These are phyloP conservation scores for Atta colombica DNA, from an alignment of 1,140 invertebrate genomes.

Conservation along the genomic window DNA sequence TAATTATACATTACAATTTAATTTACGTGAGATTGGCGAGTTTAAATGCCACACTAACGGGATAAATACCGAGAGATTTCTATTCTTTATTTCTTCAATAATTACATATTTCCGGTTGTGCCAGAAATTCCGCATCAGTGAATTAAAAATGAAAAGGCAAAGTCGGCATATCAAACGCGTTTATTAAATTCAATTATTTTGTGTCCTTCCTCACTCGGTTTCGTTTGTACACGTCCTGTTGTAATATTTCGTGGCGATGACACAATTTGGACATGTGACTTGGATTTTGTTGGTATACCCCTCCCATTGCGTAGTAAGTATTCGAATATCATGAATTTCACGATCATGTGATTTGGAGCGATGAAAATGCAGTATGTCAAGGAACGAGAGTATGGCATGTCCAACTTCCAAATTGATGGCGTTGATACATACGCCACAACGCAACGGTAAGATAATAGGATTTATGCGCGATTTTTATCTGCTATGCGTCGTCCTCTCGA, in stretches of 20 bases:
- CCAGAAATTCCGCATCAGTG: neutral
- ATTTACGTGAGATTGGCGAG: neutral
- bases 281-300: too few relatives aligned
- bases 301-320: too few relatives aligned
- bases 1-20: neutral
- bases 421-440: neutral
- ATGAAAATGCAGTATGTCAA: neutral
- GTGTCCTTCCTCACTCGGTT: neutral
- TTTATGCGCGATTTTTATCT: conserved; percentile 22
- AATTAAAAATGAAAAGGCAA: neutral
- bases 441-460: neutral
- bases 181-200: neutral
- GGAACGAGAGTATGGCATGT: neutral
- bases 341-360: neutral
- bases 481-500: neutral
- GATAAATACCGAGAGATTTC: neutral
- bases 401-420: neutral
- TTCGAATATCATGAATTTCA: neutral
- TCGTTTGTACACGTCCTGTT: neutral
- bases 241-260: neutral
- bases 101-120: neutral
- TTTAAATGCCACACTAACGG: neutral
- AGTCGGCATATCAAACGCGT: neutral
- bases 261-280: neutral
- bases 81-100: neutral